Conservation (phyloP, 2,797 vertebrate genomes). For the Rhabdomys pumilio region DNA sequence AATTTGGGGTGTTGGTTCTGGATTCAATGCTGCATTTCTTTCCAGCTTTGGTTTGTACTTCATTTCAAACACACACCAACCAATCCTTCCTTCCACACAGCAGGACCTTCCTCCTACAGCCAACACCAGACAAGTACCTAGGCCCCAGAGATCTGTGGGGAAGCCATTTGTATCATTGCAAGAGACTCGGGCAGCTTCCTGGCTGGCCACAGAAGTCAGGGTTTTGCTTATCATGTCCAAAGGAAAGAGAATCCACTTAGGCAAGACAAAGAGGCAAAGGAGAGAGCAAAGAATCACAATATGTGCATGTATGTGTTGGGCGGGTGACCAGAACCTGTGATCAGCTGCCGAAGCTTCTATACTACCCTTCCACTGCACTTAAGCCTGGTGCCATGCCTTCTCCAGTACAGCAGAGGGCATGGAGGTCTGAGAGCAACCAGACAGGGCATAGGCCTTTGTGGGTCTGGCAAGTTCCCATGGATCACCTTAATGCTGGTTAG, state of each 20-base stretch:
- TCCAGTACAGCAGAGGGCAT: neutral
- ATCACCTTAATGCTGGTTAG: neutral
- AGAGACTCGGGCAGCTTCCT: constrained; percentile 12
- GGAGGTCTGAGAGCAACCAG: neutral
- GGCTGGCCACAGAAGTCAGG: neutral
- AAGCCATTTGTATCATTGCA: neutral
- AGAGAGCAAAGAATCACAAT: neutral
- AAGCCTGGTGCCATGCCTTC: neutral
- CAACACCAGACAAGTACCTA: neutral
- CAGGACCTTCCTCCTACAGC: neutral
- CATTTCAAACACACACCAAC: constrained; percentile 29
- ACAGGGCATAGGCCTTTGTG: neutral
- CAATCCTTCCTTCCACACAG: neutral
- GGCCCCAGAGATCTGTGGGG: neutral
- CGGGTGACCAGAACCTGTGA: no score
- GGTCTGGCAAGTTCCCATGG: neutral
- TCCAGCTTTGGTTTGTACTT: constrained; percentile 21
- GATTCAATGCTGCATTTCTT: constrained; percentile 21
- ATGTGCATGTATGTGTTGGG: neutral
- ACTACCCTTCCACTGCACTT: neutral
- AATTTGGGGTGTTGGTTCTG: constrained; percentile 54
- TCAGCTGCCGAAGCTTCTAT: neutral
- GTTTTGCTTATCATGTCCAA: neutral
- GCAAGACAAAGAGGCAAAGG: neutral
- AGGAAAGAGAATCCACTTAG: neutral